Base-by-base conservation (phyloP, 2,888 invertebrate genomes). In the Ormyrus thymus region DNA sequence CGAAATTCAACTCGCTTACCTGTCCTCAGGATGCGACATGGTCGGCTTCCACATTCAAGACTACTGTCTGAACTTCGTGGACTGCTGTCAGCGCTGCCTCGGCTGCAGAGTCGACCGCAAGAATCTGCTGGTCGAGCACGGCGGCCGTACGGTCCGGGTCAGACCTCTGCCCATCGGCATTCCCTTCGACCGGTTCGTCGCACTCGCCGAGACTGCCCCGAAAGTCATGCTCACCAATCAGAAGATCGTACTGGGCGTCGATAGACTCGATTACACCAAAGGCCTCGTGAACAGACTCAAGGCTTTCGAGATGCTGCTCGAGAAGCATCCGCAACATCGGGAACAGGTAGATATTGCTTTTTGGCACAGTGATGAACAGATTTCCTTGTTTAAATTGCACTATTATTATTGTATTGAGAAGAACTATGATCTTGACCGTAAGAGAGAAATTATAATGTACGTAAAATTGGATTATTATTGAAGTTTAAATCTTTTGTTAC, bases 21-120 rank as follows among this genome's bases (percentile, higher is more conserved):
- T 3, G 5, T 45, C 79, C 59, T 11, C 89, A 93, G 95, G 95
- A 84, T 97, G 97, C 90, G 97, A 97, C 86, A 95, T 97, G 95
- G 97, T 97, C 62, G 97, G 97, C 56, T 97, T 97, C 89, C 97
- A 97, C 88, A 97, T 97, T 85, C 95, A 95, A 82, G 97, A 97
- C 88, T 97, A 97, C 89, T 97, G 97, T 86, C 90, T 97, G 81
- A 97, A 97, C 90, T 97, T 97, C 87, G 95, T 97, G 53, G 97
- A 97, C 87, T 97, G 97, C 88, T 97, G 97, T 88, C 96, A 97
- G 90, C 93, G 97, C 83, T 93, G 95, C 86, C 91, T 97, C 81
- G 97, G 97, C 79, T 96, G 97, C 86, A 94, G 97, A 88, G 97
- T 97, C 10, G 97, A 97, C 89, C 93, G 96, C 58, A 97, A 96